Base-by-base conservation (phyloP, 2,797 vertebrate genomes). In the Sebastes vulpes region DNA sequence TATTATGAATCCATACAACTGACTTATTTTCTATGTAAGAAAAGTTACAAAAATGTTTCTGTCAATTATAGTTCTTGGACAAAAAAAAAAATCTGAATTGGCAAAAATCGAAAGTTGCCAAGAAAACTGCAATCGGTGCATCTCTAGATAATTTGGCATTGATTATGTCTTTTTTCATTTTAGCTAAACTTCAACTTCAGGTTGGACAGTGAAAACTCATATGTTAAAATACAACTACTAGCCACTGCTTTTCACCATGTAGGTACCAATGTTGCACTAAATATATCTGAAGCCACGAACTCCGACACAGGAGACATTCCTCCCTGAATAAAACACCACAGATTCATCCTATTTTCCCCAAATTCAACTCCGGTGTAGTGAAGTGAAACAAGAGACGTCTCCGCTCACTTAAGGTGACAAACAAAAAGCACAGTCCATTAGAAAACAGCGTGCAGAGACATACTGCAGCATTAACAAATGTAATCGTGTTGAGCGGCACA, bases 341-440 rank as follows among this genome's bases (percentile, higher is more conserved):
- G n/a, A 78, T 58, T 70, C 68, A 18, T 73, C 65, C 68, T 9
- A 11, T 79, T 64, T 73, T 16, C 32, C 54, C 61, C 14, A 53
- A 77, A 77, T 32, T 23, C 70, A 42, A 31, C 79, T 67, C 38
- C 3, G 6, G 59, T 2, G 75, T 32, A 32, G 68, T 10, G 80
- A 61, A 82, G 82, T 75, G 82, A 90, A 72, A 71, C 78, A 18
- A 7, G 60, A 74, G 58, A 73, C 16, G 23, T 77, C 54, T 77
- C 57, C 2, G 52, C 79, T 90, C 87, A 86, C 81, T 89, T 88
- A 83, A 82, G 82, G 84, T 75, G 85, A 65, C 85, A 84, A 92
- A 89, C 84, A 90, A 88, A 88, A 89, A 90, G 82, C 85, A 56
- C 81, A 91, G 86, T 82, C 88, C 89, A 88, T 89, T 92, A 87